These are phyloP conservation scores for Melanotaenia trifasciata DNA, from an alignment of 2,797 vertebrate species.

Conservation along the genomic window DNA sequence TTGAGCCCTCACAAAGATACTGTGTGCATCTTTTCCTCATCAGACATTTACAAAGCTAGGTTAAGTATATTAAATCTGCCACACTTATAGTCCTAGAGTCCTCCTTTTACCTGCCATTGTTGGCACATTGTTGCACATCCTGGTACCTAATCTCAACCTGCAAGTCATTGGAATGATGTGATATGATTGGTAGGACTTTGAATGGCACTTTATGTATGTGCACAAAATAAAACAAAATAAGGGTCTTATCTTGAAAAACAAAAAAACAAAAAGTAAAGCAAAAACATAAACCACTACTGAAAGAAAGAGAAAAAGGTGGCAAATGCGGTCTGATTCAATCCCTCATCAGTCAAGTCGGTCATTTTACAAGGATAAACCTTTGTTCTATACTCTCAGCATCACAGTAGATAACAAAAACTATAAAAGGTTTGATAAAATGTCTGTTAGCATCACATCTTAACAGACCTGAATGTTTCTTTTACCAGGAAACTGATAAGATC, in stretches of 20 bases:
- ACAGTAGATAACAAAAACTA: neutral
- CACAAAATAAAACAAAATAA: neutral
- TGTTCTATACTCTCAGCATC: neutral
- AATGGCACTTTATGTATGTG: neutral
- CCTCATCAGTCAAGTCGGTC: neutral
- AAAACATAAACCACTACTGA: neutral
- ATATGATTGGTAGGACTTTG: neutral
- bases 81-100: neutral
- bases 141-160: neutral
- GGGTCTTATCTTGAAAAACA: neutral
- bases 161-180: neutral
- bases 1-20: neutral
- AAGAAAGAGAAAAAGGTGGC: neutral
- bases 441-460: neutral
- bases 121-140: neutral
- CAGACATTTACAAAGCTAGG: neutral
- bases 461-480: neutral
- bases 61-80: neutral
- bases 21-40: neutral
- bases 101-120: neutral
- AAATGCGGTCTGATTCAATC: neutral
- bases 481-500: neutral
- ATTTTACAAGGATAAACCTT: neutral
- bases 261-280: neutral
- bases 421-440: neutral